phyloP scores from a whole-genome alignment of 2,797 vertebrate genomes.

The Pipistrellus pipistrellus region DNA sequence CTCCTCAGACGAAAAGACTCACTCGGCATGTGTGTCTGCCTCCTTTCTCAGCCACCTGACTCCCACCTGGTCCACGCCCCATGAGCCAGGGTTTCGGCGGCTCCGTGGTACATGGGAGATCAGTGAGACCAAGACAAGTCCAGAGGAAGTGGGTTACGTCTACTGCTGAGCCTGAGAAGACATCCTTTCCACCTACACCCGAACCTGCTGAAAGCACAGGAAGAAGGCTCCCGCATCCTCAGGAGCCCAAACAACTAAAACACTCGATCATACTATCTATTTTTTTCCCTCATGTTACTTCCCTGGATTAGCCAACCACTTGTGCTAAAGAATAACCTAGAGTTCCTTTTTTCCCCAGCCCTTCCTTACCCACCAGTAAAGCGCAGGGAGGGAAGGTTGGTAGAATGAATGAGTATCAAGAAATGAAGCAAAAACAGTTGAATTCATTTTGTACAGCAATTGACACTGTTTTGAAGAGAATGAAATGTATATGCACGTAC shows the following conservation, averaged over 20 bases:
- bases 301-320: background rate
- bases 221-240: background rate
- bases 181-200: background rate
- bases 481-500: background rate
- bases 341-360: background rate
- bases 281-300: background rate
- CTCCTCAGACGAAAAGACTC: background rate
- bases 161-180: background rate
- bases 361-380: background rate
- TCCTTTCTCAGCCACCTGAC: background rate
- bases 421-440: background rate
- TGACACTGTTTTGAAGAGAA: constrained; percentile 9
- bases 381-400: background rate
- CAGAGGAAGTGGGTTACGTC: background rate
- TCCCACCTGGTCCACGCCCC: fast-evolving
- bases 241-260: background rate
- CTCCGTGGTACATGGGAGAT: background rate
- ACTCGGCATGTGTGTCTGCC: background rate
- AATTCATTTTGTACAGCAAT: background rate
- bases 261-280: background rate
- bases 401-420: background rate
- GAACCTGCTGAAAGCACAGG: background rate
- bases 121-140: background rate
- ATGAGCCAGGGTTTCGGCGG: background rate
- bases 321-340: background rate